Conservation (phyloP, 2,797 vertebrate species). For the Tamandua tetradactyla region DNA sequence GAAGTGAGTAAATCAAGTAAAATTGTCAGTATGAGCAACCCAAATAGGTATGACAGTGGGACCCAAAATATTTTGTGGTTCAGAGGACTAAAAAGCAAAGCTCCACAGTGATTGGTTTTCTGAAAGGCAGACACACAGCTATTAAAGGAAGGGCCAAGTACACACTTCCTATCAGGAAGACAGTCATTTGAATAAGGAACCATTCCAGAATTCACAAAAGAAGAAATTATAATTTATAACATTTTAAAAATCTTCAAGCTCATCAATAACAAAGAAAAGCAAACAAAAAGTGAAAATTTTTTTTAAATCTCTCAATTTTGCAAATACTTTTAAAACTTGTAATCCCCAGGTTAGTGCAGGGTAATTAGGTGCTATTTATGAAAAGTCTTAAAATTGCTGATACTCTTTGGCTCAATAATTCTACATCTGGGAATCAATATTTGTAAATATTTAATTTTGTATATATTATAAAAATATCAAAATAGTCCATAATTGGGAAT, state of each 20-base stretch:
- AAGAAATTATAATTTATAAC: neutral
- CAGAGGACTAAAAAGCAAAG: constrained; percentile 34
- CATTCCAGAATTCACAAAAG: neutral
- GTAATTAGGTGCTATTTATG: neutral
- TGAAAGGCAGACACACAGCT: neutral
- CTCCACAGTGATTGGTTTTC: neutral
- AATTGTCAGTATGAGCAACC: neutral
- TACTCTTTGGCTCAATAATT: neutral
- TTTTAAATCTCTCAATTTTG: neutral
- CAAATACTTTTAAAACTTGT: neutral
- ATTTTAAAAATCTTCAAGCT: constrained; percentile 3
- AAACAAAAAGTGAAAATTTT: neutral
- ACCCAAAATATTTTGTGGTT: neutral
- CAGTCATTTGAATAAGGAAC: neutral
- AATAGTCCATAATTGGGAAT: neutral
- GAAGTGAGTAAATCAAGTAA: neutral
- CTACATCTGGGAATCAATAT: neutral
- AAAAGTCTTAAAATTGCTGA: neutral
- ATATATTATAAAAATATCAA: constrained; percentile 26
- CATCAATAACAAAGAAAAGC: constrained; percentile 24
- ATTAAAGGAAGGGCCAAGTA: neutral
- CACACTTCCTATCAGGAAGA: neutral
- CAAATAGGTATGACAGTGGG: neutral
- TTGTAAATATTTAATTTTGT: neutral
- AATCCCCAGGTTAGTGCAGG: neutral